Base-by-base conservation (phyloP, 2,113 vertebrate species). In the Nibea coibor region DNA sequence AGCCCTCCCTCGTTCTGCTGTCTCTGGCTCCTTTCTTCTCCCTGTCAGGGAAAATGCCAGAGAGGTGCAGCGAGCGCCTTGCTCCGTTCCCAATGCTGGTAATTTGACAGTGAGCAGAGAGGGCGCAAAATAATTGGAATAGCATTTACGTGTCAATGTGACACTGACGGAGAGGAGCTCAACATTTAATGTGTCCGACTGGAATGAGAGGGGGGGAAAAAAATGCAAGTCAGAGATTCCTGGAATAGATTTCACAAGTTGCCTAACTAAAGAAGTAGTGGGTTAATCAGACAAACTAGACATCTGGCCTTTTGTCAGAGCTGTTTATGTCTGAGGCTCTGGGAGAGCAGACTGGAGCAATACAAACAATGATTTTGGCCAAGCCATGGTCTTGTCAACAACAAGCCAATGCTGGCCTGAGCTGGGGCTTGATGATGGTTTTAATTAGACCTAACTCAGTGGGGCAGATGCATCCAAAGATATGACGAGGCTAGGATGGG, bases 121-220 rank as follows among this genome's bases (percentile, higher is more conserved):
- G 79, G 84, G 86, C 82, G 78, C 78, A 77, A 88, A 87, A 91
- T 94, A 94, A 94, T 93, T 93, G 88, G 92, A 89, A 83, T 93
- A 93, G 91, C 91, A 91, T 93, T 92, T 93, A 90, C 67, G 79
- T 85, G 87, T 87, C 87, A 87, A 82, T 90, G 86, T 90, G 89
- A 90, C 87, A 83, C 86, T 72, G 86, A 86, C 61, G 43, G 89
- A 85, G 78, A 77, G 87, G 87, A 82, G 72, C 75, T 82, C 81
- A 83, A 84, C 86, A 80, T 88, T 91, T 88, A 87, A 81, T 20
- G 22, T 66, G 61, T 90, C 81, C 42, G 47, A 57, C 59, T 70
- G 78, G 50, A 84, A 84, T 45, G 45, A 24, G 74, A 53, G 66
- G 50, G 28, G 31, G 24, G 54, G 87, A 81, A 83, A 57, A 88